phyloP scores from a whole-genome alignment of 23 tunicate species.

The Styela plicata region DNA sequence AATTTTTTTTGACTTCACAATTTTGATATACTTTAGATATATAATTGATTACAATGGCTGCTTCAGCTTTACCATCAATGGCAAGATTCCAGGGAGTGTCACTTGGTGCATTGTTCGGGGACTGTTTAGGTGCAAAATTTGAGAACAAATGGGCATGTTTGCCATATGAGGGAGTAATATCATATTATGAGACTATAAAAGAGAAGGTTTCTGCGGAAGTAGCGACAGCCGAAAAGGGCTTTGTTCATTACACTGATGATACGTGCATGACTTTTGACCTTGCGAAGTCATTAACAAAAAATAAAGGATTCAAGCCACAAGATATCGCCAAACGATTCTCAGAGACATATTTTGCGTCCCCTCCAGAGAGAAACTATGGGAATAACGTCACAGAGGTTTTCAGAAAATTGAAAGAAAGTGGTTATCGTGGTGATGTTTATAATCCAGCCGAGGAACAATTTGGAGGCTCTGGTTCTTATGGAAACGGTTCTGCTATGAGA shows the following conservation, averaged over 20 bases:
- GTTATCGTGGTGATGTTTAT: constrained; percentile 29
- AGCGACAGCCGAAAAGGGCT: background rate
- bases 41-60: too few relatives aligned
- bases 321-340: constrained; percentile 50
- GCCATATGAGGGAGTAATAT: background rate
- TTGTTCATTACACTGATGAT: constrained; percentile 63
- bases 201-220: background rate
- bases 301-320: constrained; percentile 26
- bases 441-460: constrained; percentile 49
- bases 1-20: too few relatives aligned
- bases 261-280: constrained; percentile 68
- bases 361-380: constrained; percentile 42
- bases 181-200: constrained; percentile 22
- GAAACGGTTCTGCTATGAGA: constrained; percentile 82
- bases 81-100: background rate
- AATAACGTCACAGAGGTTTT: constrained; percentile 47
- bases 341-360: constrained; percentile 31
- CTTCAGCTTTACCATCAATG: too few relatives aligned
- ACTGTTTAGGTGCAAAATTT: constrained; percentile 57
- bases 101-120: constrained; percentile 66
- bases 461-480: constrained; percentile 74
- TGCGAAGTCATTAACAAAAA: constrained; percentile 31
- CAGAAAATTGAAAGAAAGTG: background rate
- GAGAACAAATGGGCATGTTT: constrained; percentile 44
- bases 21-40: too few relatives aligned